Evolutionary conservation across 2,888 invertebrate genomes (phyloP).

Genomic region (Eulithis testata): DNA sequence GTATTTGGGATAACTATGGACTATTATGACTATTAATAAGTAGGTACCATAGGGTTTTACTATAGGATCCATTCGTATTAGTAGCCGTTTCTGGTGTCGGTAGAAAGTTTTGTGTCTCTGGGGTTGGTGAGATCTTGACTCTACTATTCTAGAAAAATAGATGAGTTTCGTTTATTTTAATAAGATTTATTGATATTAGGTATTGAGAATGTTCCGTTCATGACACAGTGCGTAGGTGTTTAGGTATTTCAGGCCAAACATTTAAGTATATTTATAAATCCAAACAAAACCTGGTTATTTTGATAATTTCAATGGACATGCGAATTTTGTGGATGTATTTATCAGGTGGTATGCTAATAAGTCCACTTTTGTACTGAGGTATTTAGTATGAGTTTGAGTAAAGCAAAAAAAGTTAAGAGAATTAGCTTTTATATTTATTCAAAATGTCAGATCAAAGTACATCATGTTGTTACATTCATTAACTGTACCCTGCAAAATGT

Average conservation of each 20-base stretch:
- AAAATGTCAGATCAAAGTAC: constrained; percentile 46
- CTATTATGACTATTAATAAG: no score
- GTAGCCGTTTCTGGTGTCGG: no score
- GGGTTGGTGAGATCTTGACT: no score
- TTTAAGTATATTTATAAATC: constrained; percentile 6
- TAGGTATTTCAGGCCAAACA: constrained; percentile 4
- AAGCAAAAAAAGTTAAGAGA: constrained; percentile 31
- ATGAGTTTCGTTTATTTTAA: not conserved
- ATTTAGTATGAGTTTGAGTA: constrained; percentile 12
- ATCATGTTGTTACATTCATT: constrained; percentile 37
- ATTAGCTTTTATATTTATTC: constrained; percentile 48
- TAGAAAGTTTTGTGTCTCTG: no score
- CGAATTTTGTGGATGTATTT: not conserved
- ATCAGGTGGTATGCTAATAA: not conserved
- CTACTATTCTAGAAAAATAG: no score
- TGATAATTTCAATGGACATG: not conserved
- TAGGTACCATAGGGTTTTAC: no score
- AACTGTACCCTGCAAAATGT: constrained; percentile 25
- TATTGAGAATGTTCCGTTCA: not conserved
- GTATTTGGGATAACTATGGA: no score
- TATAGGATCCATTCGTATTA: no score
- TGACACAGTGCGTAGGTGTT: not conserved
- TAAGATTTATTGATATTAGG: not conserved
- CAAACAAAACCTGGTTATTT: constrained; percentile 10
- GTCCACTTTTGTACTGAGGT: not conserved